Evolutionary conservation across 1,140 invertebrate species (phyloP).

Genomic region (Macrobrachium nipponense): DNA sequence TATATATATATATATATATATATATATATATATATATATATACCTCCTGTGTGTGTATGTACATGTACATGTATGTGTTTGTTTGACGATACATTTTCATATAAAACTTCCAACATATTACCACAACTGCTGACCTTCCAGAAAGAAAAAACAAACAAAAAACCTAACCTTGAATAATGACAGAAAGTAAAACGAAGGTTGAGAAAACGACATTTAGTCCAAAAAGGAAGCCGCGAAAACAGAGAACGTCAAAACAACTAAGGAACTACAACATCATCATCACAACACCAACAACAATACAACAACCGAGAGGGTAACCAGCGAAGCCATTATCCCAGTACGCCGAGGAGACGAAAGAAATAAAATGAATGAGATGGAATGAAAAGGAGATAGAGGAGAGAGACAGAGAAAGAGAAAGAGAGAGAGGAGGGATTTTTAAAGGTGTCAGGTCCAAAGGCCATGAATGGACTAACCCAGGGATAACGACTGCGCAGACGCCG

Average conservation of each 20-base stretch:
- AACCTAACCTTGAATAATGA: not conserved
- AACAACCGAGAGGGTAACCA: not conserved
- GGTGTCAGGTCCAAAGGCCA: not conserved
- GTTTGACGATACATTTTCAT: no score
- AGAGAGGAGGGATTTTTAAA: not conserved
- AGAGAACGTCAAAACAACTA: not conserved
- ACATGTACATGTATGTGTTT: no score
- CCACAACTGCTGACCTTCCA: no score
- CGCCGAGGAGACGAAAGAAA: slow-evolving; percentile 30
- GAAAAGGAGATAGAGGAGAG: slow-evolving; percentile 12
- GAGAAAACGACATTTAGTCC: no score
- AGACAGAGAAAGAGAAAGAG: no score
- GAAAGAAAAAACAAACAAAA: no score
- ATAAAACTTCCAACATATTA: no score
- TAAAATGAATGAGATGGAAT: slow-evolving; percentile 26
- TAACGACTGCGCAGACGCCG: not conserved
- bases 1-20: not conserved
- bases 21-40: not conserved
- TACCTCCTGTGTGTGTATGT: no score
- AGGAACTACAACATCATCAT: not conserved
- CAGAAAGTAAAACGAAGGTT: not conserved
- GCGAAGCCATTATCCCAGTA: not conserved
- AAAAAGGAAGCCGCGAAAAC: not conserved
- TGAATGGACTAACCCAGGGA: not conserved
- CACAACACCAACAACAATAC: not conserved